Conservation (phyloP, 2,113 vertebrate genomes). For the Nycticorax nycticorax region DNA sequence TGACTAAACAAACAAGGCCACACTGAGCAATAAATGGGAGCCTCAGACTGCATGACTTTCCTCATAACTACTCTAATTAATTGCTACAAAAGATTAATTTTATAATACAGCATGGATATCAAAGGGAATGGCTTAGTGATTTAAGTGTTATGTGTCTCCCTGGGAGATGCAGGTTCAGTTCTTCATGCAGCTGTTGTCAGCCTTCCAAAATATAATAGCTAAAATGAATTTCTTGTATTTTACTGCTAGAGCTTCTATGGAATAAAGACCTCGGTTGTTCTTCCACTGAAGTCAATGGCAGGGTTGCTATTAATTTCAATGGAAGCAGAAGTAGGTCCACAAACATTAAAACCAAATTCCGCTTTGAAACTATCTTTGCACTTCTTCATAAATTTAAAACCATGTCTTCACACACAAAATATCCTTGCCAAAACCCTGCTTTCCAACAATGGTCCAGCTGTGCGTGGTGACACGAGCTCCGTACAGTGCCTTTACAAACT, state of each 20-base stretch:
- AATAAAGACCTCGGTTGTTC: neutral
- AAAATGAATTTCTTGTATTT: constrained; percentile 19
- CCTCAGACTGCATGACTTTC: constrained; percentile 58
- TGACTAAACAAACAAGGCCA: constrained; percentile 68
- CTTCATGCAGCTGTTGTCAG: constrained; percentile 38
- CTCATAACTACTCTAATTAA: constrained; percentile 74
- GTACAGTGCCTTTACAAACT: neutral
- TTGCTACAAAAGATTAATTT: constrained; percentile 67
- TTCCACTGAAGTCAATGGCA: neutral
- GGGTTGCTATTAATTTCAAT: neutral
- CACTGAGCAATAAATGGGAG: constrained; percentile 63
- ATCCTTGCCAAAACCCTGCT: neutral
- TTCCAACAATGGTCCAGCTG: neutral
- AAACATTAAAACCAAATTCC: neutral
- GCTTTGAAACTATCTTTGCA: neutral
- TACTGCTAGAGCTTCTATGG: neutral
- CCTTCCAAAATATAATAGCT: constrained; percentile 35
- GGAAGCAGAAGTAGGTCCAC: neutral
- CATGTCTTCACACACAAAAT: neutral
- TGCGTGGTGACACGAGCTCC: neutral
- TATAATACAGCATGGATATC: constrained; percentile 47
- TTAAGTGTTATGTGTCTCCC: constrained; percentile 50
- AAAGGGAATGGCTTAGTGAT: constrained; percentile 43
- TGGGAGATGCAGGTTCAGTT: constrained; percentile 56
- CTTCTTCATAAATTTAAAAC: neutral